Evolutionary conservation across 2,888 invertebrate genomes (phyloP), one percentile per base, ranked within the genome.

Genomic region (Lamellibrachia columna): DNA sequence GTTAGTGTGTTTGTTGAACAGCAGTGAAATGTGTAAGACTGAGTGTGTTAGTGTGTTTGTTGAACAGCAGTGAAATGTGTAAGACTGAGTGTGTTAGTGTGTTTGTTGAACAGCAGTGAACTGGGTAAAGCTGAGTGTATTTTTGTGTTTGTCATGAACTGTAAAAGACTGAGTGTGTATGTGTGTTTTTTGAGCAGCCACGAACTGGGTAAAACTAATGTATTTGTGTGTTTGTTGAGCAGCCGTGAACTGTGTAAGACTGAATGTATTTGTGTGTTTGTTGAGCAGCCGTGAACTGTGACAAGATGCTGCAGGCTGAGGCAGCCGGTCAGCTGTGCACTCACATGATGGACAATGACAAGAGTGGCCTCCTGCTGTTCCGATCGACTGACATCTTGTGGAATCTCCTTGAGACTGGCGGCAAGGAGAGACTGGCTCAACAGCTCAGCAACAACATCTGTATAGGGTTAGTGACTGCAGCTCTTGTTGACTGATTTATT

Each of bases 361-460:
- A 95, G 3, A 94, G 94, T 53, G 96, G 96, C 40, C 95, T 96
- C 93, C 93, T 96, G 11, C 92, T 96, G 94, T 96, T 96, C 93
- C 94, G 96, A 52, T 96, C 96, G 15, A 95, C 95, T 40, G 96
- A 96, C 90, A 95, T 96, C 52, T 93, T 96, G 28, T 96, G 96
- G 96, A 96, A 96, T 93, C 93, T 96, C 22, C 94, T 96, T 91
- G 95, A 96, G 92, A 94, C 95, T 93, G 96, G 96, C 22, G 95
- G 95, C 93, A 93, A 94, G 22, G 94, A 95, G 11, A 93, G 94
- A n/a, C 93, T 96, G 2, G 94, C 95, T 8, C 92, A 94, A 22
- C 96, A 96, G 93, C 94, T 96, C 2, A 96, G 95, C 93, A 96
- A 95, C 92, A 93, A 95, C 15, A 93, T 94, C 6, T 96, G 96